Evolutionary conservation across 1,140 invertebrate species (phyloP), one percentile per base, ranked within the genome.

Genomic region (Drosophila sechellia): DNA sequence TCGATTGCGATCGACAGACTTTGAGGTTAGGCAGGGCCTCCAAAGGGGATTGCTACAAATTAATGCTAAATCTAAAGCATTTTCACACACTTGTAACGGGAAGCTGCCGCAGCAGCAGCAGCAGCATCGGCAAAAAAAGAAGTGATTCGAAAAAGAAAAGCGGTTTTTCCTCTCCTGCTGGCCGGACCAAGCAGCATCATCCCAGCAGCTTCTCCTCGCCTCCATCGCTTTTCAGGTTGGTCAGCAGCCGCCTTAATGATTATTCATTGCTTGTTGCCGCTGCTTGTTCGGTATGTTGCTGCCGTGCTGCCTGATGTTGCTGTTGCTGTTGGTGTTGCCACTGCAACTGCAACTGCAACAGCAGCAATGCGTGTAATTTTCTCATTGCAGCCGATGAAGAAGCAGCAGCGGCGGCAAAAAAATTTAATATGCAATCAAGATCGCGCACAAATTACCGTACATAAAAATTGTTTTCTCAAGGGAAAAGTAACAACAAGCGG

Each of bases 401-500:
- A 54, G 40, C 46, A 56, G 6, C 20, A 20, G 12, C 34, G 20
- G 34, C 10, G 11, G 60, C n/a, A 39, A 35, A 27, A 39, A 40
- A 90, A 89, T 87, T 87, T 89, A 87, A 87, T 87, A 87, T 87
- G 84, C 84, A 87, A 87, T 87, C 84, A 87, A 87, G 84, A 87
- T 87, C 84, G 84, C 84, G 84, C 84, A 89, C 84, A 87, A 87
- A 87, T 87, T 87, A 87, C 84, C 80, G 84, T 84, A 89, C 80
- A 89, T 77, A 83, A 86, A 87, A 84, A 87, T 87, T 73, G 72
- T 87, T 87, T 87, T 87, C 84, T 87, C 84, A 87, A 87, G 84
- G 84, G 84, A 87, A 87, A 81, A 70, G 48, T 22, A 77, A 77
- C 60, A 76, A 65, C 66, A 85, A 81, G 75, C 79, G 79, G 48